Base-by-base conservation (phyloP, 1,140 invertebrate genomes). In the Solenopsis fugax region DNA sequence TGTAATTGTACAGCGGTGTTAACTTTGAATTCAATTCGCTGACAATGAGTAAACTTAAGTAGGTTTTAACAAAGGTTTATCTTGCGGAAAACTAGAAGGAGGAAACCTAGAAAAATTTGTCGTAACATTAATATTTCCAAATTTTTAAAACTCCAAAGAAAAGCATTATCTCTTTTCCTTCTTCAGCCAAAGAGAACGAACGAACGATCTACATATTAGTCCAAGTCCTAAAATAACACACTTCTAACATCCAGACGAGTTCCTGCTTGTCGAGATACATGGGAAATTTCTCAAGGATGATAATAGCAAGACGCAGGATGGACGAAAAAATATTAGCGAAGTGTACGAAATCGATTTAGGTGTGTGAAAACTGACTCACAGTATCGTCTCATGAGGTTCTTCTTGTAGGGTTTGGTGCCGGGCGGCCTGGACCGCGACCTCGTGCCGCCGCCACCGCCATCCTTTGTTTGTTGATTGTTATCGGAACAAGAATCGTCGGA, bases 381-480 rank as follows among this genome's bases (percentile, higher is more conserved):
- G 96, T 98, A 98, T 96, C 98, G 96, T 95, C 97, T 97, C 96
- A 98, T 98, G 90, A 98, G 96, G 93, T 97, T 97, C 95, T 98
- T 98, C 96, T 98, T 98, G 96, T 98, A 98, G 29, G 97, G 97
- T 93, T 98, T 98, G 78, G 96, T 96, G 87, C 96, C 95, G 4
- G 95, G 95, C 7, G 93, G 94, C 34, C 94, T 92, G 21, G 93
- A 91, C 10, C 95, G 91, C 50, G 92, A 92, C 73, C 93, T 94
- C 71, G 80, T 67, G 16, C 76, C 88, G 13, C 87, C 93, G 78
- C 94, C 92, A 7, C 76, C 88, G 13, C 87, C 93, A 81, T 95
- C 93, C 85, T 95, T 94, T 48, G 41, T 69, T 50, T 69, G 65
- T n/a, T 91, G 92, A 87, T 94, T 94, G 67, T 94, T 93, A 86